Evolutionary conservation across 2,113 vertebrate species (phyloP).

Genomic region (Lathamus discolor): DNA sequence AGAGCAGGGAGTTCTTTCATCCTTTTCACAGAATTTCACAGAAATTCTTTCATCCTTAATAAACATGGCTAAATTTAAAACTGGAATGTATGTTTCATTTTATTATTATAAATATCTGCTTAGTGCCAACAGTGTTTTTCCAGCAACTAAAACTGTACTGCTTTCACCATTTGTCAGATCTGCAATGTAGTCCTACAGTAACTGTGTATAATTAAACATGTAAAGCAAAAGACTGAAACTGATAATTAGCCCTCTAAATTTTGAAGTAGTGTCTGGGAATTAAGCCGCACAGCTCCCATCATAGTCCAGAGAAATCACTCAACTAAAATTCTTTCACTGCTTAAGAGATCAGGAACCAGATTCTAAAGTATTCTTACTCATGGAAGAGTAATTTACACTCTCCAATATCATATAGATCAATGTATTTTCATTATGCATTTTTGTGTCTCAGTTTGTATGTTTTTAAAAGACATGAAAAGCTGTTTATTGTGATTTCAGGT

Average conservation of each 20-base stretch:
- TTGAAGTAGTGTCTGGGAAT: neutral
- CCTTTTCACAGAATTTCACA: slow-evolving; percentile 28
- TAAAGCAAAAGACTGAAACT: neutral
- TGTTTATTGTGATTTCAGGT: neutral
- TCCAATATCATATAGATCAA: neutral
- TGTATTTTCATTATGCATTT: neutral
- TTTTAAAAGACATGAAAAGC: neutral
- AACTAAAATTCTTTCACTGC: neutral
- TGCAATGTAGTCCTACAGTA: neutral
- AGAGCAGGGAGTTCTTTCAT: slow-evolving; percentile 35
- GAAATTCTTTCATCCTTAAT: slow-evolving; percentile 45
- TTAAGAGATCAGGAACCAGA: neutral
- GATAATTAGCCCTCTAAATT: slow-evolving; percentile 24
- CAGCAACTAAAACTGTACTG: neutral
- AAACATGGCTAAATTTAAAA: slow-evolving; percentile 45
- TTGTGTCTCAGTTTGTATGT: neutral
- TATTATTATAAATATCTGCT: slow-evolving; percentile 35
- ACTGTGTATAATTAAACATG: neutral
- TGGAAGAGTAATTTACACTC: neutral
- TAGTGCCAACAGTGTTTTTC: neutral
- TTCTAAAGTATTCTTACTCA: neutral
- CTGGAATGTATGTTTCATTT: slow-evolving; percentile 22
- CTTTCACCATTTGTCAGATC: neutral
- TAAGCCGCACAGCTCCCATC: neutral
- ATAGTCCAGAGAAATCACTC: neutral